Percentiles rank a stretch among this genome's conserved stretches.
phyloP scores from a whole-genome alignment of 2,888 invertebrate genomes.

The Rosalia funebris region DNA sequence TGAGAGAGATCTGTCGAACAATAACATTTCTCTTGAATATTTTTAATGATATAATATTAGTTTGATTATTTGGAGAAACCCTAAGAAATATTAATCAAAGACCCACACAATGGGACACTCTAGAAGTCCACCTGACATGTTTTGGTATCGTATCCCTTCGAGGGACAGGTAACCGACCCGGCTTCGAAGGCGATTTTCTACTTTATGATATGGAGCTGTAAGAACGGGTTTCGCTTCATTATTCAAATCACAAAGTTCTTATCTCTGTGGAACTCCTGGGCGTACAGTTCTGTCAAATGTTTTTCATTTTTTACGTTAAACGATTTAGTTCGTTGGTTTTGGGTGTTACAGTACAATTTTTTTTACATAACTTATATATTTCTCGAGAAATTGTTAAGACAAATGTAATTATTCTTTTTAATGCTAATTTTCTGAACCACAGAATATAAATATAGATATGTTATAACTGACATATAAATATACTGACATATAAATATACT shows the following conservation, averaged over 20 bases:
- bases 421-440: too few species aligned
- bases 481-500: too few species aligned
- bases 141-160: constrained; percentile 22
- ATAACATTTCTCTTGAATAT: constrained; percentile 7
- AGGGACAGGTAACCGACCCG: constrained; percentile 16
- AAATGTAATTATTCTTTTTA: too few species aligned
- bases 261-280: constrained; percentile 23
- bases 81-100: constrained; percentile 32
- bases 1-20: too few species aligned
- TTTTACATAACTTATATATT: too few species aligned
- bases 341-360: too few species aligned
- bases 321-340: not conserved
- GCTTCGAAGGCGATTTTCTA: constrained; percentile 2
- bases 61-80: constrained; percentile 22
- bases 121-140: constrained; percentile 24
- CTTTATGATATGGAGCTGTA: constrained; percentile 2
- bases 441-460: too few species aligned
- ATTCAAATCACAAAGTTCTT: constrained; percentile 2
- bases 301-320: constrained; percentile 24
- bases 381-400: too few species aligned
- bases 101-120: constrained; percentile 26
- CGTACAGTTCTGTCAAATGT: constrained; percentile 24
- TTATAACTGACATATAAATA: too few species aligned
- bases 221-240: constrained; percentile 14
- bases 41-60: constrained; percentile 32